A percentile compares a stretch with the other conserved stretches of the same genome.
phyloP scores from a whole-genome alignment of 2,113 vertebrate species.

The Crocuta crocuta region DNA sequence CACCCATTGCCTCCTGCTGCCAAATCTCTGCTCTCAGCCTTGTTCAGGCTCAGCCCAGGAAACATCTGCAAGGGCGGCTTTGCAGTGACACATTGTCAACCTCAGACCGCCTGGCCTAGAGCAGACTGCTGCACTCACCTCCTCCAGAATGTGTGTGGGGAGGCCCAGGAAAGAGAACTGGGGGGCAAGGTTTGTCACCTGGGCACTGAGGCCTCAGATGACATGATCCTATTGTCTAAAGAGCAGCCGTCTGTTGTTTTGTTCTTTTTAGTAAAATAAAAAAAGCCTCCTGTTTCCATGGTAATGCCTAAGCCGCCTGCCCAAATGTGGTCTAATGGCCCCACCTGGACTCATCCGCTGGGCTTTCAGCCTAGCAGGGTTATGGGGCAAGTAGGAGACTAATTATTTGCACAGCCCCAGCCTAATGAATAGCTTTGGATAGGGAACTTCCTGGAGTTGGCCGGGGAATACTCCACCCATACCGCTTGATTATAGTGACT shows the following conservation, averaged over 20 bases:
- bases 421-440: constrained; percentile 54
- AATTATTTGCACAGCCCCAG: constrained; percentile 66
- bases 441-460: constrained; percentile 61
- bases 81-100: neutral
- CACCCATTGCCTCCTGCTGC: neutral
- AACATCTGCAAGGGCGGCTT: constrained; percentile 71
- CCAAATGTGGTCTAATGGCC: neutral
- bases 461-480: constrained; percentile 26
- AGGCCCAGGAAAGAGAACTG: neutral
- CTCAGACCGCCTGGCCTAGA: neutral
- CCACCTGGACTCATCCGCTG: constrained; percentile 34
- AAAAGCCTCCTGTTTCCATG: constrained; percentile 65
- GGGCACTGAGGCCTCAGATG: constrained; percentile 31
- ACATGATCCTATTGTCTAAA: constrained; percentile 71
- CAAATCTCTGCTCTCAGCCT: neutral
- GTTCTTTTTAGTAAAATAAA: constrained; percentile 68
- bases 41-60: constrained; percentile 65
- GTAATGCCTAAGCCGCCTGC: neutral
- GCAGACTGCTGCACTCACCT: constrained; percentile 8
- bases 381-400: constrained; percentile 31
- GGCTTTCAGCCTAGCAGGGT: constrained; percentile 38
- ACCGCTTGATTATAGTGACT: neutral
- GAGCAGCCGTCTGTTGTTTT: constrained; percentile 56
- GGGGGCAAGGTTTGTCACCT: constrained; percentile 57
- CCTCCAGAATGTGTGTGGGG: neutral